Conservation (phyloP, 2,888 invertebrate genomes). For the Acleris holmiana region DNA sequence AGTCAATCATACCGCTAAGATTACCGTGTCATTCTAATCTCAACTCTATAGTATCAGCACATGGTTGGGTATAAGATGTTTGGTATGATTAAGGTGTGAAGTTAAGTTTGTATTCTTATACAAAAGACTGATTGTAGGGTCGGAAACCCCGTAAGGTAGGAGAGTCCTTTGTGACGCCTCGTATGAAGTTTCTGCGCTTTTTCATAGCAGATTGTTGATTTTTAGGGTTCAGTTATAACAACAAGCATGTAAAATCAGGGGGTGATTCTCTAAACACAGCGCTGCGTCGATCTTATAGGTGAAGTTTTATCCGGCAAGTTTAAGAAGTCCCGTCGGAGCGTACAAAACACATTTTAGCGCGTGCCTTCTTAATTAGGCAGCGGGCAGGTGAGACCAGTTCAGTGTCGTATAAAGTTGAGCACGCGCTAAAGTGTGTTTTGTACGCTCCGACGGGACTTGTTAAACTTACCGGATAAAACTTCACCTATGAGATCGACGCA, state of each 20-base stretch:
- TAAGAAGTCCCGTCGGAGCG: too few species aligned
- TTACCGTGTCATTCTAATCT: background rate
- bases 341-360: too few species aligned
- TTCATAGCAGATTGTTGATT: constrained; percentile 32
- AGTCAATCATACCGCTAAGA: constrained; percentile 8
- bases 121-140: constrained; percentile 62
- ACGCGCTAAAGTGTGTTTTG: too few species aligned
- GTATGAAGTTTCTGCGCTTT: constrained; percentile 26
- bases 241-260: background rate
- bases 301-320: too few species aligned
- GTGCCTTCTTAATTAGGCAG: too few species aligned
- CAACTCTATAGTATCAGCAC: background rate
- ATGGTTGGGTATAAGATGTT: background rate
- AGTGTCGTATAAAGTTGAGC: too few species aligned
- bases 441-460: too few species aligned
- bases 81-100: background rate
- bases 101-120: constrained; percentile 43
- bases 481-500: too few species aligned
- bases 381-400: too few species aligned
- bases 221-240: constrained; percentile 10
- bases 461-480: too few species aligned
- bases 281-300: too few species aligned
- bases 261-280: too few species aligned
- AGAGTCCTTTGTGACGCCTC: constrained; percentile 28
- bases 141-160: constrained; percentile 49